Base-by-base conservation (phyloP, 2,113 vertebrate species). In the Marcusenius ussheri region DNA sequence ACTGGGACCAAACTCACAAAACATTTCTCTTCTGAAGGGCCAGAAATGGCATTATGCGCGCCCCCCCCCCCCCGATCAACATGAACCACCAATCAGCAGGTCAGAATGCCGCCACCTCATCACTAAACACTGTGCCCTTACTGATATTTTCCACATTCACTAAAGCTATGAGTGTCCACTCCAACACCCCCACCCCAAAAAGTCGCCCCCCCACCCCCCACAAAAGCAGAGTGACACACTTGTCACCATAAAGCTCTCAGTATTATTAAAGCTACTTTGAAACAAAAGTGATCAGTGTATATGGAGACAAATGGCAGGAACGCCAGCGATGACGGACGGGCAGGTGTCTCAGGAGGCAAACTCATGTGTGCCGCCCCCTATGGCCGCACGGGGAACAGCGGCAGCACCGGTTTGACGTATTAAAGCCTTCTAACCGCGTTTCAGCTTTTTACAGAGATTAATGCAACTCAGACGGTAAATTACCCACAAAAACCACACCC, bases 401-500 rank as follows among this genome's bases (percentile, higher is more conserved):
- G 39, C 87, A 88, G 90, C 93, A 90, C 93, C 91, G 92, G 92
- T 90, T 85, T 90, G 90, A 93, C 91, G 91, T 93, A 83, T 95
- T 96, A 96, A 96, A 96, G 96, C 96, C 95, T 96, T 96, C 94
- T 94, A 96, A 96, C 95, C 96, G 96, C 93, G 91, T 92, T 94
- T 95, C 92, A 94, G 94, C 94, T 93, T 92, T 93, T 95, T 93
- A 92, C 27, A 89, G 77, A 91, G 94, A 92, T 92, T 95, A 93
- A 95, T 91, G 92, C 92, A 96, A 95, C 93, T 93, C 93, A 94
- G 62, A 70, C 62, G 92, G 91, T 93, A 94, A 93, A 93, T 93
- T 2, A 5, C 93, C 86, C 39, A 84, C 39, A 47, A 6, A 47
- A n/a, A 46, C 83, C 80, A 24, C 19, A 5, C 21, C 84, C 46